A percentile compares a stretch with the other conserved stretches of the same genome.
phyloP scores from a whole-genome alignment of 2,888 invertebrate genomes.

The Pinctada fucata region DNA sequence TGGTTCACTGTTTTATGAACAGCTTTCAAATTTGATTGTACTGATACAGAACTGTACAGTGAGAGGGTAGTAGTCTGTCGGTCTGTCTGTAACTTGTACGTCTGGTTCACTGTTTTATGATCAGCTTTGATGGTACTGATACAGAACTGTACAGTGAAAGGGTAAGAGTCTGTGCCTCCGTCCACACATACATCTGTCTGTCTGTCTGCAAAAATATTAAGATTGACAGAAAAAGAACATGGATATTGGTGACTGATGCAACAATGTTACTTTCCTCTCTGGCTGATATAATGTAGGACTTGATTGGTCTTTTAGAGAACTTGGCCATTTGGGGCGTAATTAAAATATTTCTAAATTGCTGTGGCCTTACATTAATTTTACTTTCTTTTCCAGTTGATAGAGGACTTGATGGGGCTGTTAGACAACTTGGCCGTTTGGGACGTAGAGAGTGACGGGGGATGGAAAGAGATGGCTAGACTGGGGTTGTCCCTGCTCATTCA shows the following conservation, averaged over 20 bases:
- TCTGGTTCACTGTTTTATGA: conserved; percentile 81
- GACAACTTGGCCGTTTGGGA: conserved; percentile 81
- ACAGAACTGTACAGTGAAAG: conserved; percentile 76
- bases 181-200: not conserved
- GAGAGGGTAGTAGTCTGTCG: conserved; percentile 62
- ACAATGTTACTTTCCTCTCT: conserved; percentile 39
- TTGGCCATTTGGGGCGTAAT: conserved; percentile 80
- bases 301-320: conserved; percentile 80
- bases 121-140: conserved; percentile 78
- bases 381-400: conserved; percentile 78
- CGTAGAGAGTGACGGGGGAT: conserved; percentile 80
- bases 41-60: conserved; percentile 76
- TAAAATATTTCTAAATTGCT: too few species aligned
- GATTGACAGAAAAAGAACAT: not conserved
- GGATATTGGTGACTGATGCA: not conserved
- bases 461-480: conserved; percentile 81
- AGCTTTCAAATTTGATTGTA: conserved; percentile 77
- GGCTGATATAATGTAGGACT: conserved; percentile 79
- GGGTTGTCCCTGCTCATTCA: conserved; percentile 74
- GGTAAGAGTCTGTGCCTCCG: conserved; percentile 50
- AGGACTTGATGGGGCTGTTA: conserved; percentile 80
- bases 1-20: conserved; percentile 81
- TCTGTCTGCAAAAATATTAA: not conserved
- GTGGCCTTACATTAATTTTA: not conserved
- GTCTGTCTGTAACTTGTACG: conserved; percentile 78